These are phyloP conservation scores for Drosophila guanche DNA, from an alignment of 1,140 invertebrate genomes.

Conservation along the genomic window DNA sequence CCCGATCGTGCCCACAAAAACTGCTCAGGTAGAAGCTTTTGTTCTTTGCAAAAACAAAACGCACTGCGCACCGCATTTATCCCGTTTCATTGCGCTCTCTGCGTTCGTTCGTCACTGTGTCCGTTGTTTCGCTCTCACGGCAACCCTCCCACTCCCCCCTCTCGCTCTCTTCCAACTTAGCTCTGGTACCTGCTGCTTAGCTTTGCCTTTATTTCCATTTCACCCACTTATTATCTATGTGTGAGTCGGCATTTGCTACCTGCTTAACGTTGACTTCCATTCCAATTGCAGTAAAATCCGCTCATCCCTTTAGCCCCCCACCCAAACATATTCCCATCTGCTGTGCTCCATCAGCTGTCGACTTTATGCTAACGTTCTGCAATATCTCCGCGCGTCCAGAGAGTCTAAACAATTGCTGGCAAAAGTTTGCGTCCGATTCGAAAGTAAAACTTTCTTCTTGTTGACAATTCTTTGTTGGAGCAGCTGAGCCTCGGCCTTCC, in stretches of 20 bases:
- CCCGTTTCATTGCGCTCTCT: too few relatives aligned
- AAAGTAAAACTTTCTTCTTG: constrained; percentile 74
- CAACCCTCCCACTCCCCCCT: too few relatives aligned
- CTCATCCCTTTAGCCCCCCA: background rate
- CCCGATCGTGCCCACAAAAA: too few relatives aligned
- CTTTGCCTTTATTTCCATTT: too few relatives aligned
- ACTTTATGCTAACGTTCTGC: constrained; percentile 39
- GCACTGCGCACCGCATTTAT: too few relatives aligned
- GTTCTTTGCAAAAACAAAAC: too few relatives aligned
- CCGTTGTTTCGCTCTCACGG: too few relatives aligned
- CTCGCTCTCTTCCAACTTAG: too few relatives aligned
- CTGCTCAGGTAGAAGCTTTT: too few relatives aligned
- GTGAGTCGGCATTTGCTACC: background rate
- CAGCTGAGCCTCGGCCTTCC: constrained; percentile 61
- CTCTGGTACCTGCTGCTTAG: too few relatives aligned
- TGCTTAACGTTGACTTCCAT: background rate
- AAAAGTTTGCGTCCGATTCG: constrained; percentile 66
- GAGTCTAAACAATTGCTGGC: constrained; percentile 61
- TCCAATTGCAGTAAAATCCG: background rate
- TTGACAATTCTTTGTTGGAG: constrained; percentile 57
- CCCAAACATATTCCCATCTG: constrained; percentile 16
- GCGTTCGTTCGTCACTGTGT: too few relatives aligned
- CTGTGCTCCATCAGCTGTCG: constrained; percentile 46
- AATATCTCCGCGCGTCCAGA: constrained; percentile 27
- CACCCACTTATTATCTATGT: too few relatives aligned